Percentiles rank a stretch among this genome's conserved stretches.
Evolutionary conservation across 2,797 vertebrate species (phyloP).

Genomic region (Enteromius thamalakanensis): DNA sequence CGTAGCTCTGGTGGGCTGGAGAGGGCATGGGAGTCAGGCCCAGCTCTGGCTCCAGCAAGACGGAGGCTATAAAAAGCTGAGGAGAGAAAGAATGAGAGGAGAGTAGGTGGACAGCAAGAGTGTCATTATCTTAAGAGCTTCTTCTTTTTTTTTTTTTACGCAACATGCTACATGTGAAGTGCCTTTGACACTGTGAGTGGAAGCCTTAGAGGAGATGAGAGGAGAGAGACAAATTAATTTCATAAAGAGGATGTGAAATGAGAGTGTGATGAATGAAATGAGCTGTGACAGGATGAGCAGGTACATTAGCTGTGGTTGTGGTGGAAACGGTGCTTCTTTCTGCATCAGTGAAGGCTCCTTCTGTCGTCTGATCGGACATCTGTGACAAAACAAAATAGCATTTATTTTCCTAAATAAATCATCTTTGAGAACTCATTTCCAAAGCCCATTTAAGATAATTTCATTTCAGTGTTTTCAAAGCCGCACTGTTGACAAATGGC

Average conservation of each 20-base stretch:
- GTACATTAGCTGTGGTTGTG: conserved; percentile 88
- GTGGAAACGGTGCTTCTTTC: conserved; percentile 89
- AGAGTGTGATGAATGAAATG: conserved; percentile 35
- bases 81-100: conserved; percentile 36
- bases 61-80: conserved; percentile 93
- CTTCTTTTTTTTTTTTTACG: conserved; percentile 20
- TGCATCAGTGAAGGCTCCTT: conserved; percentile 80
- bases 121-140: conserved; percentile 33
- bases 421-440: conserved; percentile 6
- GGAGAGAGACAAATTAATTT: conserved; percentile 35
- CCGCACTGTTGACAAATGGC: neutral
- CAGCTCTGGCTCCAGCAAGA: conserved; percentile 92
- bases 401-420: conserved; percentile 1
- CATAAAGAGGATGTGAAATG: conserved; percentile 39
- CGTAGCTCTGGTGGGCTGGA: conserved; percentile 91
- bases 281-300: conserved; percentile 36
- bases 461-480: neutral
- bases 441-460: conserved; percentile 3
- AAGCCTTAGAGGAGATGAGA: conserved; percentile 9
- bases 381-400: conserved; percentile 60
- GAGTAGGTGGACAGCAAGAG: conserved; percentile 35
- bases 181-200: conserved; percentile 18
- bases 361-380: conserved; percentile 88
- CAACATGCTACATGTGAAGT: conserved; percentile 32
- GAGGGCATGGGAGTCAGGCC: conserved; percentile 91